Conservation (phyloP, 2,888 invertebrate genomes). For the Biston stratarius region DNA sequence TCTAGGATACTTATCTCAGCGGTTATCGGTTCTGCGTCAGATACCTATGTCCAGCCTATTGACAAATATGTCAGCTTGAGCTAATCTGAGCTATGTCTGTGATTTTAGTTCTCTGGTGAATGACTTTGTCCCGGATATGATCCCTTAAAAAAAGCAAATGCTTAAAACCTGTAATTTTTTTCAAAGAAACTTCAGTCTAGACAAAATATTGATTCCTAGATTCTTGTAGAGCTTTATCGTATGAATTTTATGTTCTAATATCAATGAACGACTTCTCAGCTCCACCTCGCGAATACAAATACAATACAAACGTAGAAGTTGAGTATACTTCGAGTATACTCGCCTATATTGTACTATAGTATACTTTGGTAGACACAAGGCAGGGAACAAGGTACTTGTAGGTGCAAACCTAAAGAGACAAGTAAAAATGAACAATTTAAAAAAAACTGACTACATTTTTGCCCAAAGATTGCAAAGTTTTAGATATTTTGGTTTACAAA, state of each 20-base stretch:
- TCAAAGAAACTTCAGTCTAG: conserved; percentile 4
- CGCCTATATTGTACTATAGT: neutral
- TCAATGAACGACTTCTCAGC: conserved; percentile 11
- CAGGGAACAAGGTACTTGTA: neutral
- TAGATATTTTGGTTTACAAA: too few relatives aligned
- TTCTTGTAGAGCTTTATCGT: conserved; percentile 5
- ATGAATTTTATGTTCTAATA: conserved; percentile 19
- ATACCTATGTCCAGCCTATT: too few relatives aligned
- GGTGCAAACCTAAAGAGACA: neutral
- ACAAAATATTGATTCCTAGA: conserved; percentile 17
- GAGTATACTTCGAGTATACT: too few relatives aligned
- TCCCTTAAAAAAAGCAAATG: neutral
- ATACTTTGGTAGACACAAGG: conserved; percentile 11
- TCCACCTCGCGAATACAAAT: conserved; percentile 13
- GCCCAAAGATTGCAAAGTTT: too few relatives aligned
- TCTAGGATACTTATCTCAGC: too few relatives aligned
- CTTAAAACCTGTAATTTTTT: neutral
- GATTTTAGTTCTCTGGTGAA: too few relatives aligned
- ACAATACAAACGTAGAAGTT: neutral
- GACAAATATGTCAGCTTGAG: too few relatives aligned
- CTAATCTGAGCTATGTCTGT: too few relatives aligned
- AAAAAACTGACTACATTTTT: neutral
- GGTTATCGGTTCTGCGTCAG: too few relatives aligned
- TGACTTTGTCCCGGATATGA: too few relatives aligned
- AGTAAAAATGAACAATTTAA: neutral